Evolutionary conservation across 2,888 invertebrate genomes (phyloP).

Genomic region (Callimorpha dominula): DNA sequence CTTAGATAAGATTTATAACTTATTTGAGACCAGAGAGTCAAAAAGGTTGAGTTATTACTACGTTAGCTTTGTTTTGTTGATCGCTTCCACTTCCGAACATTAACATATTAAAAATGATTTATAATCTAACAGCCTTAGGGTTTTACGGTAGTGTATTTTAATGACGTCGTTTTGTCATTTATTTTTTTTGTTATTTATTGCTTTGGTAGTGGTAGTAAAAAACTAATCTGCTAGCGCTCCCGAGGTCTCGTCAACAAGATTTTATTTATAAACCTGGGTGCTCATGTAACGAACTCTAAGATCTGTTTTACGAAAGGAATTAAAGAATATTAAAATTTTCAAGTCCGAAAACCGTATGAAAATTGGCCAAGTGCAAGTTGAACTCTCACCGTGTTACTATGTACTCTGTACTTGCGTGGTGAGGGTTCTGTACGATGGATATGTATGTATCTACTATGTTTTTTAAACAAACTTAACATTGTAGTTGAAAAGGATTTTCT

Average conservation of each 20-base stretch:
- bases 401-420: no score
- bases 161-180: conserved; percentile 10
- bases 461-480: no score
- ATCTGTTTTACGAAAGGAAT: no score
- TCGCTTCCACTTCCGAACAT: conserved; percentile 40
- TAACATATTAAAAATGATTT: conserved; percentile 41
- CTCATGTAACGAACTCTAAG: no score
- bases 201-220: background rate
- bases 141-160: conserved; percentile 28
- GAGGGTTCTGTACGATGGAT: no score
- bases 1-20: conserved; percentile 7
- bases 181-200: conserved; percentile 9
- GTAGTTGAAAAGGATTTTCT: no score
- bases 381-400: no score
- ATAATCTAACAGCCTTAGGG: conserved; percentile 22
- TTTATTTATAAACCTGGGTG: background rate
- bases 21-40: conserved; percentile 6
- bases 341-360: no score
- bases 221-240: background rate
- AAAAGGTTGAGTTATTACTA: conserved; percentile 31
- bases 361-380: no score
- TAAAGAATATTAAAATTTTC: no score
- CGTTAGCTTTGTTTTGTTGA: conserved; percentile 36
- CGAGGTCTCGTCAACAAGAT: background rate
- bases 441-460: no score